Percentiles rank a stretch among this genome's conserved stretches.
Conservation (phyloP, 2,113 vertebrate species). For the Myotis lucifugus region DNA sequence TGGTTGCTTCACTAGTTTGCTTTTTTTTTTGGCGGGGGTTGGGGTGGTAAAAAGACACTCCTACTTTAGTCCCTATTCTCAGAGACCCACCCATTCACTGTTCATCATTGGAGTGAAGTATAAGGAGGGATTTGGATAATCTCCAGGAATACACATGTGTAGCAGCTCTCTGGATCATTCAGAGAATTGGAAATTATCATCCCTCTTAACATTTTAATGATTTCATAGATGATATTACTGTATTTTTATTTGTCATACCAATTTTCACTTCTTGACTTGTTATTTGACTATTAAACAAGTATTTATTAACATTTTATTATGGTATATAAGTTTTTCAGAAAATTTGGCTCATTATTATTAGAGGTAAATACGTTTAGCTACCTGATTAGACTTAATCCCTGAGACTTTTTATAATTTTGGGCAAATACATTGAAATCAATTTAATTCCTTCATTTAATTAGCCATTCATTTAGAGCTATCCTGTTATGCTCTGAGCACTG, state of each 20-base stretch:
- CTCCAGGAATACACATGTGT: not conserved
- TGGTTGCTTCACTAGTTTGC: not conserved
- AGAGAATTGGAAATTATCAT: not conserved
- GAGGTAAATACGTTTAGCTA: not conserved
- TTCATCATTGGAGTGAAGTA: not conserved
- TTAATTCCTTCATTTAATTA: not conserved
- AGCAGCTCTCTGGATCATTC: not conserved
- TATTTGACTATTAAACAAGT: not conserved
- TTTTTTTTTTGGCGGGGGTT: not conserved
- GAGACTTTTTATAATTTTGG: not conserved
- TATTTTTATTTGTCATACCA: not conserved
- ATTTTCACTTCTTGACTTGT: not conserved
- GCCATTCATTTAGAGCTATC: not conserved
- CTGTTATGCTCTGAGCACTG: not conserved
- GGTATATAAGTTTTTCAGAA: not conserved
- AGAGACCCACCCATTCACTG: not conserved
- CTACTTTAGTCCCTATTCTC: not conserved
- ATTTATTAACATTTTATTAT: not conserved
- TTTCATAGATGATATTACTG: not conserved
- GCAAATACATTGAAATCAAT: not conserved
- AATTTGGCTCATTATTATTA: not conserved
- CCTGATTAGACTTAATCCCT: not conserved
- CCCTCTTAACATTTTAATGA: not conserved
- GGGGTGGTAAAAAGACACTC: not conserved
- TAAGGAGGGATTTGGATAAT: not conserved